These are phyloP conservation scores for Pheosia gnoma DNA, from an alignment of 2,888 invertebrate genomes.

Conservation along the genomic window DNA sequence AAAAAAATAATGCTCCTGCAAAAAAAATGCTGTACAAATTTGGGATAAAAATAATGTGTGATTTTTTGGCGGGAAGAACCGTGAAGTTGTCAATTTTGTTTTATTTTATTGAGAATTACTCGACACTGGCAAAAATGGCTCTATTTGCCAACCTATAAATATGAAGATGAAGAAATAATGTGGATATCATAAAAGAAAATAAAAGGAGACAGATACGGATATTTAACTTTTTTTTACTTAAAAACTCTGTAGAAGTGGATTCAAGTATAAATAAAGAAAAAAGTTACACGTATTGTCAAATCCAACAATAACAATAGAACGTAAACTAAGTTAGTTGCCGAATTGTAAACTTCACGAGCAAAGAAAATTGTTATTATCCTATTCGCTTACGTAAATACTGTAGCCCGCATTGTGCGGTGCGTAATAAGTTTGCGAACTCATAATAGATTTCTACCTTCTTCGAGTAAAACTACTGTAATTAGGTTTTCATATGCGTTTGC, in stretches of 20 bases:
- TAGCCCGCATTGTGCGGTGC: slow-evolving; percentile 7
- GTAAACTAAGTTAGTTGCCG: slow-evolving; percentile 18
- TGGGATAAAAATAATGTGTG: no score
- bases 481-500: slow-evolving; percentile 24
- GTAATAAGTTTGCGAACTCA: slow-evolving; percentile 28
- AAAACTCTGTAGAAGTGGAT: not conserved
- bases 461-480: slow-evolving; percentile 31
- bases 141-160: no score
- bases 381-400: slow-evolving; percentile 20
- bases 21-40: no score
- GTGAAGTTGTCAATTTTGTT: no score
- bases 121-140: no score
- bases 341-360: slow-evolving; percentile 21
- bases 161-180: no score
- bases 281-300: not conserved
- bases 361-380: slow-evolving; percentile 19
- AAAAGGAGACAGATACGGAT: not conserved
- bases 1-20: no score
- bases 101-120: no score
- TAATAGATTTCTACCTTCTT: slow-evolving; percentile 29
- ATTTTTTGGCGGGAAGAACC: no score
- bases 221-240: not conserved
- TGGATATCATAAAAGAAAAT: not conserved
- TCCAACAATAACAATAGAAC: slow-evolving; percentile 22
- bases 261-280: not conserved